Base-by-base conservation (phyloP, 2,797 vertebrate genomes). In the Brachymystax lenok region DNA sequence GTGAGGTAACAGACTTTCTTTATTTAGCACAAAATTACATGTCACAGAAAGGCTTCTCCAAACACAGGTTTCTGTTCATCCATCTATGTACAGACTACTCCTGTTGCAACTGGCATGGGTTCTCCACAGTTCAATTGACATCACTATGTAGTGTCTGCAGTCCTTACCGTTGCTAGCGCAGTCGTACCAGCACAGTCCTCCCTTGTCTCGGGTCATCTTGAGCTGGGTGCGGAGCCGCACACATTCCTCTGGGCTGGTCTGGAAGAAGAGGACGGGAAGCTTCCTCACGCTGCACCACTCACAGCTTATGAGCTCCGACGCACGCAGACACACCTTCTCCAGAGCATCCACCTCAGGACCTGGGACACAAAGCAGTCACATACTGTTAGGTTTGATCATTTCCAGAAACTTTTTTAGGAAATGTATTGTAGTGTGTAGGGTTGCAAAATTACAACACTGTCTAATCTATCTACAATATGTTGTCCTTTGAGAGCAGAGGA, bases 281-380 rank as follows among this genome's bases (percentile, higher is more conserved):
- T 99, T 99, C 74, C 95, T 88, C 61, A 96, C 96, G 77, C 91
- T 94, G 88, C 98, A 99, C 97, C 97, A 99, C 90, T 99, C 98
- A 59, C 97, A 98, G 92, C 95, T 95, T 79, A 94, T 95, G 86
- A 99, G 93, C 88, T 96, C 96, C 4, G 97, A 96, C 27, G 97
- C 93, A 84, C 89, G 91, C 21, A 99, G 92, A 73, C 90, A 92
- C 73, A 99, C 92, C 19, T 92, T 93, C 90, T 95, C 94, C 1
- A 89, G 5, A 8, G 66, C 77, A 74, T 87, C 77, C 0, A 2
- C 50, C 63, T 91, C 85, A 0, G 85, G 72, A 46, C 84, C 94
- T 93, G 74, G 35, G 5, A 33, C n/a, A 21, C 14, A 6, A 13
- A 50, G 16, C 14, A 21, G 1, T 63, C 21, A 24, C 59, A 24